Percentiles rank a stretch among this genome's conserved stretches.
Evolutionary conservation across 2,888 invertebrate species (phyloP).

Genomic region (Pomacea canaliculata): DNA sequence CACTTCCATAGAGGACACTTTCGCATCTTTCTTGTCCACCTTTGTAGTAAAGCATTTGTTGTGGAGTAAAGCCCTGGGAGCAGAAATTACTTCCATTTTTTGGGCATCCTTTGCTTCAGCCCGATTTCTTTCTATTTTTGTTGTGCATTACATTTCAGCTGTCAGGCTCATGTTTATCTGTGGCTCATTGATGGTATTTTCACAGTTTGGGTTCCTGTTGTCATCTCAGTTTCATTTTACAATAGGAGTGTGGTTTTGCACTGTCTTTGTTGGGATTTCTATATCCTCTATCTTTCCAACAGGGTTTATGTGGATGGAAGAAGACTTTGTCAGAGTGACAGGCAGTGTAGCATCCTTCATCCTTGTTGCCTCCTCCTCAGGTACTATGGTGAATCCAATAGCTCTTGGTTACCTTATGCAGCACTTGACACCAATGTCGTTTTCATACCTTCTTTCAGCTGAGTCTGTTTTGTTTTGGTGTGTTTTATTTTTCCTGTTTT

Average conservation of each 20-base stretch:
- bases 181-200: constrained; percentile 23
- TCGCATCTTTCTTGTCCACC: constrained; percentile 64
- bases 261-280: constrained; percentile 59
- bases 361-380: constrained; percentile 64
- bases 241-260: constrained; percentile 53
- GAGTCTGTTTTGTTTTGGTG: constrained; percentile 45
- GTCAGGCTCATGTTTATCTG: constrained; percentile 35
- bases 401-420: constrained; percentile 64
- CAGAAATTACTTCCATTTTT: constrained; percentile 65
- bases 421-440: constrained; percentile 55
- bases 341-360: constrained; percentile 66
- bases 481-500: constrained; percentile 41
- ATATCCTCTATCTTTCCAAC: constrained; percentile 69
- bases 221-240: constrained; percentile 39
- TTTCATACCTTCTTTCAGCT: constrained; percentile 60
- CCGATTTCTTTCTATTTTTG: constrained; percentile 65
- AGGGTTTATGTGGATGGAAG: constrained; percentile 68
- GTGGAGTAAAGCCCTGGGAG: constrained; percentile 58
- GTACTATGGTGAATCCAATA: constrained; percentile 66
- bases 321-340: constrained; percentile 64
- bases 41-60: constrained; percentile 62
- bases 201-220: constrained; percentile 39
- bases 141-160: constrained; percentile 61
- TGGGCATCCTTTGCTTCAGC: constrained; percentile 69
- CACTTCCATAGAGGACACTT: constrained; percentile 67